These are phyloP conservation scores for Myotis planiceps DNA, from an alignment of 2,797 vertebrate species.

Conservation along the genomic window DNA sequence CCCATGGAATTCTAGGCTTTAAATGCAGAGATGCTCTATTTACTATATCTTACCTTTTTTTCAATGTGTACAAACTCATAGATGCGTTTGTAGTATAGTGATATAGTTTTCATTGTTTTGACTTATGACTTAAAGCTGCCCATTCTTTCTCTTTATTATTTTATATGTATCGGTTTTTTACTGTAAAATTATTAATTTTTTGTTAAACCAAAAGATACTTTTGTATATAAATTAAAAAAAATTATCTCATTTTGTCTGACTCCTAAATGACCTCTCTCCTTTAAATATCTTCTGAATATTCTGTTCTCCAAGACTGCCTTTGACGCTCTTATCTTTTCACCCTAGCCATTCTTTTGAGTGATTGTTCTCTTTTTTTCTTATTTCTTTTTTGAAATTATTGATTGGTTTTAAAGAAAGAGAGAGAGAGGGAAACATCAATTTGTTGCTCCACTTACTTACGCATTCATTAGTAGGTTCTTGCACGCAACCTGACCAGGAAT, in stretches of 20 bases:
- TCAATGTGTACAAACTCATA: background rate
- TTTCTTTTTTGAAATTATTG: background rate
- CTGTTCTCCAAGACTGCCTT: background rate
- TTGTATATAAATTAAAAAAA: background rate
- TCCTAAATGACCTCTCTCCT: background rate
- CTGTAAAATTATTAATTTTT: background rate
- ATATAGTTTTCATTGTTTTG: background rate
- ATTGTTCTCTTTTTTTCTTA: background rate
- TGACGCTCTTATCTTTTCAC: background rate
- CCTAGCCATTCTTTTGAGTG: background rate
- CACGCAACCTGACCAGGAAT: background rate
- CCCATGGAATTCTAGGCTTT: background rate
- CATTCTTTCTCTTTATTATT: background rate
- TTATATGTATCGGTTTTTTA: background rate
- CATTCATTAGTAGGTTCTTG: background rate
- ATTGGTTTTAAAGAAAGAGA: background rate
- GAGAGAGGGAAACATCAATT: background rate
- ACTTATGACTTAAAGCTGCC: background rate
- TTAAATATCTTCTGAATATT: background rate
- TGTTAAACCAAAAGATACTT: background rate
- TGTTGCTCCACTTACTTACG: background rate
- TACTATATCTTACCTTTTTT: background rate
- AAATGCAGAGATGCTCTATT: background rate
- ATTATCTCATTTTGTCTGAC: background rate
- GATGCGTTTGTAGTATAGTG: background rate